A percentile compares a stretch with the other conserved stretches of the same genome.
These are phyloP conservation scores for Acronicta leporina DNA, from an alignment of 2,888 invertebrate genomes.

Conservation along the genomic window DNA sequence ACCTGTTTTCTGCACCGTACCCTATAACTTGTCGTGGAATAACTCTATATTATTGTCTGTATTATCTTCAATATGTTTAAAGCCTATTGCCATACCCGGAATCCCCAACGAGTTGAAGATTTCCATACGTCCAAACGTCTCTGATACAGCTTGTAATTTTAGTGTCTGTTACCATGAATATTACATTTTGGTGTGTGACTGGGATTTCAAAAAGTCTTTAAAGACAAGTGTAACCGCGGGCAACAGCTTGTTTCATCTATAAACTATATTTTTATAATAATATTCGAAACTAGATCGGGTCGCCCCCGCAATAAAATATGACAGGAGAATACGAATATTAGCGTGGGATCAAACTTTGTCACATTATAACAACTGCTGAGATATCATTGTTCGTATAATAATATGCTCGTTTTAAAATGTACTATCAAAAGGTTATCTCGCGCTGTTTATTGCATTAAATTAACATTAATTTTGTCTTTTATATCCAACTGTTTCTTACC, in stretches of 20 bases:
- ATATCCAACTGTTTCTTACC: slow-evolving; percentile 39
- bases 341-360: slow-evolving; percentile 71
- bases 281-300: slow-evolving; percentile 62
- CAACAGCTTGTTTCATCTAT: no score
- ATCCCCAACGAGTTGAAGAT: no score
- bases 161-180: no score
- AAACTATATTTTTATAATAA: slow-evolving; percentile 42
- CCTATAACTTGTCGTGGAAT: slow-evolving; percentile 32
- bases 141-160: no score
- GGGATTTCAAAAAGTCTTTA: no score
- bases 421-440: slow-evolving; percentile 70
- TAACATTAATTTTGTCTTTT: slow-evolving; percentile 45
- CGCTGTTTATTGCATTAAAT: slow-evolving; percentile 38
- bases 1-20: slow-evolving; percentile 33
- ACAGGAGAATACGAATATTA: slow-evolving; percentile 63
- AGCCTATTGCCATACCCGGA: no score
- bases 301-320: slow-evolving; percentile 66
- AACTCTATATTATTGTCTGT: slow-evolving; percentile 10
- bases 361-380: slow-evolving; percentile 64
- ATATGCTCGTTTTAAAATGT: slow-evolving; percentile 29
- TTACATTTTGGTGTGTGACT: no score
- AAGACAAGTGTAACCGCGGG: no score
- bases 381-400: slow-evolving; percentile 31
- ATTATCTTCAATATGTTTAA: background rate
- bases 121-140: no score